A percentile compares a stretch with the other conserved stretches of the same genome.
These are phyloP conservation scores for Columbina picui DNA, from an alignment of 2,113 vertebrate genomes.

Conservation along the genomic window DNA sequence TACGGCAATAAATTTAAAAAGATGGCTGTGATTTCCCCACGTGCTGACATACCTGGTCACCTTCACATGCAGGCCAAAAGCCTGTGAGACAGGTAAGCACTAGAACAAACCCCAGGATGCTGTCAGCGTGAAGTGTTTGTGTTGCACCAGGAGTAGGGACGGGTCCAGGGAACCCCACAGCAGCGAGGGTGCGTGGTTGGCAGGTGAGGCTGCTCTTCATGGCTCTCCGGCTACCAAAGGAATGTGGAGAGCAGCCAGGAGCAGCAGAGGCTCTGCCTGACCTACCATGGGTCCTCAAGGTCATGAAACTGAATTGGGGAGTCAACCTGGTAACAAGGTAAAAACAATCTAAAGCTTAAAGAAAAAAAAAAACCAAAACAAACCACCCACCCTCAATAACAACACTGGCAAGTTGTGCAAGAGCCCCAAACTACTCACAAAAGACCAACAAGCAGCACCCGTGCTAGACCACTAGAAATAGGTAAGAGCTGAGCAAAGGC, in stretches of 20 bases:
- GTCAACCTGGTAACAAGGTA: background rate
- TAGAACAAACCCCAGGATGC: background rate
- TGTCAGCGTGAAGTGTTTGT: background rate
- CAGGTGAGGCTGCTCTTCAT: background rate
- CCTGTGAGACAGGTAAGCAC: background rate
- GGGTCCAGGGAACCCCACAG: background rate
- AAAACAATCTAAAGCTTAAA: slow-evolving; percentile 1
- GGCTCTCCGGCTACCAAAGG: slow-evolving; percentile 3
- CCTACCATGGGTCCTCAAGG: background rate
- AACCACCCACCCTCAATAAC: background rate
- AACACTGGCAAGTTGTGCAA: slow-evolving; percentile 47
- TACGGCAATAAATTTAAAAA: background rate
- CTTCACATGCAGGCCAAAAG: background rate
- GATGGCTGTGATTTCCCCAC: background rate
- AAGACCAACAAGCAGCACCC: slow-evolving; percentile 33
- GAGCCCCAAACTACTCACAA: slow-evolving; percentile 44
- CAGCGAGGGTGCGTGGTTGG: rapidly evolving
- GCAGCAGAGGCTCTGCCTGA: background rate
- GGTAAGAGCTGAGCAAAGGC: background rate
- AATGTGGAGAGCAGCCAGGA: slow-evolving; percentile 3
- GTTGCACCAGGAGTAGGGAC: background rate
- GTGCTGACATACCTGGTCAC: background rate
- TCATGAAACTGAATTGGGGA: background rate
- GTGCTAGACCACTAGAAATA: slow-evolving; percentile 15
- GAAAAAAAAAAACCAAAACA: background rate